Percentiles rank a stretch among this genome's conserved stretches.
Conservation (phyloP, 2,888 invertebrate genomes). For the Mylabris sibirica region DNA sequence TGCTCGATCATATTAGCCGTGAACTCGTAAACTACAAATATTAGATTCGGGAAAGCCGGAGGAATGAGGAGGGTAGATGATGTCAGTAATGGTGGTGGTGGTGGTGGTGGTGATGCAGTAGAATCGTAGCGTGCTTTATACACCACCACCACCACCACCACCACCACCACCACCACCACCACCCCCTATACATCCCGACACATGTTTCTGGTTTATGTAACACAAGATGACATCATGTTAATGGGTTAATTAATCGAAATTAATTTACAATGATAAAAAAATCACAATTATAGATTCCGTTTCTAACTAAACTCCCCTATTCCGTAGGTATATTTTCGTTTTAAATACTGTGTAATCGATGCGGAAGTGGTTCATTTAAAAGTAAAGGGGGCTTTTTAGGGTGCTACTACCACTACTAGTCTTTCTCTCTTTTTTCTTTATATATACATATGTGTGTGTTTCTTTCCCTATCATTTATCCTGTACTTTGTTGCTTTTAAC, state of each 20-base stretch:
- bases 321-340: neutral
- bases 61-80: slow-evolving; percentile 10
- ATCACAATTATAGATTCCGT: too few species aligned
- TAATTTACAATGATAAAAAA: neutral
- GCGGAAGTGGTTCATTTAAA: slow-evolving; percentile 1
- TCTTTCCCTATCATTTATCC: slow-evolving; percentile 7
- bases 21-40: slow-evolving; percentile 35
- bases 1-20: slow-evolving; percentile 36
- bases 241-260: neutral
- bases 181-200: slow-evolving; percentile 8
- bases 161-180: slow-evolving; percentile 10
- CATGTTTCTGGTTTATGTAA: slow-evolving; percentile 21
- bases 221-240: slow-evolving; percentile 26
- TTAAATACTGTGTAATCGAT: neutral
- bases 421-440: neutral
- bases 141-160: slow-evolving; percentile 11
- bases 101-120: slow-evolving; percentile 10
- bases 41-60: slow-evolving; percentile 25
- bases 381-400: neutral
- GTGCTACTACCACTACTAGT: neutral
- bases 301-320: neutral
- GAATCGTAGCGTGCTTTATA: slow-evolving; percentile 23
- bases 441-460: neutral
- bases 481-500: neutral
- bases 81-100: neutral